Evolutionary conservation across 2,113 vertebrate genomes (phyloP).

Genomic region (Siniperca knerii): DNA sequence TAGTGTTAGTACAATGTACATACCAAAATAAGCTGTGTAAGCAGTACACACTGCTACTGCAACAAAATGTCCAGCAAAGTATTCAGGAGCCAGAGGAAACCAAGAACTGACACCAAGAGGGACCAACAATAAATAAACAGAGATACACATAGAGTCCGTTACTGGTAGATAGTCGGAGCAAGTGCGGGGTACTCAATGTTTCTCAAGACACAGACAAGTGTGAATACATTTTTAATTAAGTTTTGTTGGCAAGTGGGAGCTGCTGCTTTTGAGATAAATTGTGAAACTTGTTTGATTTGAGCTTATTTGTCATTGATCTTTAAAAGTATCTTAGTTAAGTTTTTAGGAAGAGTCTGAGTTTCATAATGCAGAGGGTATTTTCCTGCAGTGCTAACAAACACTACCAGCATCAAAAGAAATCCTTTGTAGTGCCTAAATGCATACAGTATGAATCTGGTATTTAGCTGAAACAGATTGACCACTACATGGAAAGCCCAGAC

Average conservation of each 20-base stretch:
- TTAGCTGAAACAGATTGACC: constrained; percentile 36
- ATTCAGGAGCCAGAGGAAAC: too few relatives aligned
- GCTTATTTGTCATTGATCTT: constrained; percentile 11
- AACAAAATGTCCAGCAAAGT: too few relatives aligned
- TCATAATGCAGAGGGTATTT: constrained; percentile 2
- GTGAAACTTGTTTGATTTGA: neutral
- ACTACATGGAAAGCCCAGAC: constrained; percentile 24
- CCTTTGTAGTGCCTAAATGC: constrained; percentile 6
- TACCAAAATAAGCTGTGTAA: too few relatives aligned
- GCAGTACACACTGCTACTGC: too few relatives aligned
- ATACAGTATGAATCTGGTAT: neutral
- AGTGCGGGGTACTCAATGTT: too few relatives aligned
- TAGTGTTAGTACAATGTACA: too few relatives aligned
- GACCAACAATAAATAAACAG: too few relatives aligned
- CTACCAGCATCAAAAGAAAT: constrained; percentile 11
- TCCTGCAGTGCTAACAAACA: neutral
- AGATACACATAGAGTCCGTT: too few relatives aligned
- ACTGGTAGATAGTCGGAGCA: too few relatives aligned
- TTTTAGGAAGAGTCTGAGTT: constrained; percentile 8
- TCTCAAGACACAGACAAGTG: neutral
- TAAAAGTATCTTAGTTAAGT: neutral
- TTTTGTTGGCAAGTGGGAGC: constrained; percentile 1
- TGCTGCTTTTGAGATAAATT: constrained; percentile 2
- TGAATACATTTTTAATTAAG: neutral
- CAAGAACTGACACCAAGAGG: too few relatives aligned